Evolutionary conservation across 2,113 vertebrate genomes (phyloP), one percentile per base, ranked within the genome.

Genomic region (Aramus guarauna): DNA sequence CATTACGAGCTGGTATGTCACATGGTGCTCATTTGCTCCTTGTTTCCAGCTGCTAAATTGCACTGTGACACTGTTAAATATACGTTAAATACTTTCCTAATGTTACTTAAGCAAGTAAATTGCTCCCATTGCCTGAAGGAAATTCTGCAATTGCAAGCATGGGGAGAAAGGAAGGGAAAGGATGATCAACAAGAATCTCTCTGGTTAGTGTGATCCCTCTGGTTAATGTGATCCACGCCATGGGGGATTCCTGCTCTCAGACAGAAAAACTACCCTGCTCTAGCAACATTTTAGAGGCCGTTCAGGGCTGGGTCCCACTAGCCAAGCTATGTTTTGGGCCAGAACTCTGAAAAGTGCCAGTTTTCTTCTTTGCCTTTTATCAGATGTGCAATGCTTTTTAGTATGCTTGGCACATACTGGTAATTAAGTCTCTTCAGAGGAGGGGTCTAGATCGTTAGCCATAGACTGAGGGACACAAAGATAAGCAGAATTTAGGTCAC

Each of bases 21-120:
- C 94, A 96, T 97, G 96, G 91, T 96, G 85, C 88, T 94, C 91
- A 94, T 97, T 96, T 94, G 73, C 91, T 97, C 32, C 93, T 88
- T 93, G 95, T 92, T 97, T 97, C 94, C 95, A 95, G 94, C 95
- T 97, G 97, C 84, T 96, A 96, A 97, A 97, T 97, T 96, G 94
- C 93, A 85, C 81, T 71, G 85, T 96, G 96, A 88, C 96, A 95
- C 89, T 95, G 95, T 88, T 96, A 96, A 96, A 96, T 97, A 97
- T 85, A 96, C 4, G 12, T 96, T 96, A 97, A 97, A 97, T 94
- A 95, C 84, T 69, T 96, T 80, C 71, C 74, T 97, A 95, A 95
- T 93, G 91, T 93, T 97, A 96, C 94, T 97, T 95, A 94, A 95
- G 94, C 92, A 95, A 95, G 85, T 41, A 95, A 97, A 96, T 97